A percentile compares a stretch with the other conserved stretches of the same genome.
Evolutionary conservation across 2,113 vertebrate genomes (phyloP).

Genomic region (Paramormyrops kingsleyae): DNA sequence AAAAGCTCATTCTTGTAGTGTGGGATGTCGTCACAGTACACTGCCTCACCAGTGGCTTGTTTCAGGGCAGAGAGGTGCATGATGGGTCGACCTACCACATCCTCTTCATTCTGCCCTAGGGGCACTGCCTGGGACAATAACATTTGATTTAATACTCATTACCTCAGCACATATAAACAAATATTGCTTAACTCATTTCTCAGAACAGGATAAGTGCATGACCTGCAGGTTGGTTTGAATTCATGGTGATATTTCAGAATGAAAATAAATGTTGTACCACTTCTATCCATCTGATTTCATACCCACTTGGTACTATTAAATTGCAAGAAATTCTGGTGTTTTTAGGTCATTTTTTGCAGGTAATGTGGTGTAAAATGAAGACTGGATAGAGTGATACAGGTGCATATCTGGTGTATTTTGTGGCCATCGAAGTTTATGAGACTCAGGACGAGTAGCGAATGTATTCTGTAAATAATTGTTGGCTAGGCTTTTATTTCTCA

Average conservation of each 20-base stretch:
- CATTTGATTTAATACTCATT: neutral
- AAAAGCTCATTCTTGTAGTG: slow-evolving; percentile 78
- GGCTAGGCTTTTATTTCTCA: neutral
- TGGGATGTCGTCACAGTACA: slow-evolving; percentile 92
- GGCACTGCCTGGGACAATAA: slow-evolving; percentile 70
- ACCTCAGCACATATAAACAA: neutral
- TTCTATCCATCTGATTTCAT: neutral
- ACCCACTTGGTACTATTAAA: neutral
- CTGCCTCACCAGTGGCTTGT: slow-evolving; percentile 84
- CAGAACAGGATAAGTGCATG: neutral
- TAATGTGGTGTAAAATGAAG: neutral
- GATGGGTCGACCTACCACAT: slow-evolving; percentile 78
- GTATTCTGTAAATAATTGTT: neutral
- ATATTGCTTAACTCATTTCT: neutral
- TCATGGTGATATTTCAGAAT: neutral
- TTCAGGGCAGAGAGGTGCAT: slow-evolving; percentile 79
- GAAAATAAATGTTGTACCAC: neutral
- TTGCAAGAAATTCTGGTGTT: neutral
- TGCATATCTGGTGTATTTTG: neutral
- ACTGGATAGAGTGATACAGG: neutral
- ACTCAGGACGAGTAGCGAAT: neutral
- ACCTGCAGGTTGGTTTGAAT: neutral
- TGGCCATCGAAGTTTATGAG: neutral
- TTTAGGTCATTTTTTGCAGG: neutral
- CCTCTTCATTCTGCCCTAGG: slow-evolving; percentile 62